Evolutionary conservation across 2,888 invertebrate genomes (phyloP), one percentile per base, ranked within the genome.

Genomic region (Xestobium rufovillosum): DNA sequence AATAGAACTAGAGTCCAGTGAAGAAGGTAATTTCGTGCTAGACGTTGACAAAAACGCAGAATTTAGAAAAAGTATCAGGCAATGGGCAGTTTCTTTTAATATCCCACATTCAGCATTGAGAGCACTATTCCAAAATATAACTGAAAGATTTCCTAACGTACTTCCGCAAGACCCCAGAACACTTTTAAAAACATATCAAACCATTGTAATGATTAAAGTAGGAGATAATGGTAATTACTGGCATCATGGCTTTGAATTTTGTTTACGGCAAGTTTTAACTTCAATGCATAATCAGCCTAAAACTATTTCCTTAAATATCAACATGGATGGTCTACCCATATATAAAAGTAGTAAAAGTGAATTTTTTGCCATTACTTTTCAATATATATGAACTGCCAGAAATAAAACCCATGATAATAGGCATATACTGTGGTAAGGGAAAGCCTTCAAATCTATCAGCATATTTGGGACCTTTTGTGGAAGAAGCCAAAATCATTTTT

Each of bases 261-360:
- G n/a, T n/a, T n/a, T n/a, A n/a, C n/a, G n/a, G n/a, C n/a, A n/a
- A n/a, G n/a, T 19, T 19, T 19, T 19, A n/a, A n/a, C n/a, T n/a
- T n/a, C n/a, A n/a, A n/a, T n/a, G n/a, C n/a, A n/a, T n/a, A n/a
- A n/a, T n/a, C n/a, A n/a, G n/a, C 16, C 15, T 10, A 15, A 36
- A n/a, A 25, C 6, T 6, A 40, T 47, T 26, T 45, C 38, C 13
- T 14, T 45, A 12, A 49, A 47, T 38, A 33, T 50, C 8, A 50
- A 49, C 35, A 38, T 47, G 10, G 45, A 49, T 38, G 48, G 43
- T 6, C 25, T 50, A 14, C 45, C 48, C 11, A 41, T 48, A 27
- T 46, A 48, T 33, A 42, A 39, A 30, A 42, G 47, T 30, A 36
- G 38, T 8, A 47, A 43, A 28, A 16, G 34, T 36, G 45, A 50